Base-by-base conservation (phyloP, 2,113 vertebrate species). In the Ramphastos sulfuratus region DNA sequence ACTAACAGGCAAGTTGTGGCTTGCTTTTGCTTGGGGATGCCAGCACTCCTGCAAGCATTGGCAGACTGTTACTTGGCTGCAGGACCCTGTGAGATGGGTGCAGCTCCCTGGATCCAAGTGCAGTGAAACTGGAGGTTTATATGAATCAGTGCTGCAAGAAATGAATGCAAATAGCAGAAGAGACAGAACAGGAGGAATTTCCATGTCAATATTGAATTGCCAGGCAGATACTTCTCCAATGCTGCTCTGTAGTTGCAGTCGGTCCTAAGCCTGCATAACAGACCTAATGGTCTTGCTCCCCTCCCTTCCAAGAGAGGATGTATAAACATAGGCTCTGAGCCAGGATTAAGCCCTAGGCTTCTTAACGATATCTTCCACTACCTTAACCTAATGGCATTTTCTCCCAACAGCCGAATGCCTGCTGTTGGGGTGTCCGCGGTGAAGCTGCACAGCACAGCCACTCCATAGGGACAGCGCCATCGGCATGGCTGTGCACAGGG, bases 371-470 rank as follows among this genome's bases (percentile, higher is more conserved):
- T 23, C 52, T 54, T 56, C 46, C 6, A 9, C 44, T 72, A 21
- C n/a, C 27, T 93, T 30, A 25, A 15, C 7, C 48, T 10, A 39
- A 56, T 64, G 56, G 12, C 2, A 31, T 0, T 28, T 48, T 74
- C 30, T 64, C 6, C 15, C 17, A 20, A 2, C 2, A 59, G 21
- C 12, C 1, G 1, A 31, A 14, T 24, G 9, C 7, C 7, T 50
- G 3, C 13, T 0, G 1, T 1, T 60, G 35, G 8, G 37, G 18
- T 82, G 61, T 27, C 21, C 0, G 1, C 56, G 72, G 37, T 28
- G 52, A 35, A 61, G 82, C 44, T 25, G 72, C 54, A 5, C 7
- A 76, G 37, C 61, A 23, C 17, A 3, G 33, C 21, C 0, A 0
- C 42, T 52, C 35, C 5, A 0, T 1, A 35, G 64, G 42, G 6